These are phyloP conservation scores for Plutomurus gul DNA, from an alignment of 1,140 invertebrate genomes.

Conservation along the genomic window DNA sequence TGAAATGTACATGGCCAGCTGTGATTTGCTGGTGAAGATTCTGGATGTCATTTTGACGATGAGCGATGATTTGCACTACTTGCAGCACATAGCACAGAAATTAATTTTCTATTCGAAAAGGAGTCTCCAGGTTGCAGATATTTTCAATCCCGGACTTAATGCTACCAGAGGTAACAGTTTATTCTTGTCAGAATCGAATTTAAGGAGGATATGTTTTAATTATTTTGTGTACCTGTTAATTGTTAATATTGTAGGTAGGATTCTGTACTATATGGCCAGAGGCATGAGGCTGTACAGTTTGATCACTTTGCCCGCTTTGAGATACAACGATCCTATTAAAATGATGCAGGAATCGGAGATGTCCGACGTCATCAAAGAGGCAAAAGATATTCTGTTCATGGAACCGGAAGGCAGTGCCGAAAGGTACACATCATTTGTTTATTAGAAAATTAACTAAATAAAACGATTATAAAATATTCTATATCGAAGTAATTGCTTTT, in stretches of 20 bases:
- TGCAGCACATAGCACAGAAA: neutral
- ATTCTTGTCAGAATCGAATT: neutral
- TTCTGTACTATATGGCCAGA: conserved; percentile 34
- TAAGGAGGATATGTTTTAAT: no score
- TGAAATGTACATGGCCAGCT: neutral
- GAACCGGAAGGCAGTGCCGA: neutral
- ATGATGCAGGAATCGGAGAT: neutral
- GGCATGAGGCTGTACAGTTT: neutral
- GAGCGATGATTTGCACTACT: neutral
- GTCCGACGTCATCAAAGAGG: neutral
- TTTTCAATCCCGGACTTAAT: neutral
- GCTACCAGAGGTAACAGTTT: neutral
- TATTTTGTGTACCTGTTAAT: neutral
- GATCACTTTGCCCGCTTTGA: neutral
- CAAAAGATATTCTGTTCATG: neutral
- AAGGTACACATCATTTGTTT: neutral
- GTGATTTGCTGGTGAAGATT: neutral
- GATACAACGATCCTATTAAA: neutral
- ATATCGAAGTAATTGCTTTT: neutral
- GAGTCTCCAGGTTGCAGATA: neutral
- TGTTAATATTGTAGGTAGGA: neutral
- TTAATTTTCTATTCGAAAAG: conserved; percentile 14
- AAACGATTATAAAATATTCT: neutral
- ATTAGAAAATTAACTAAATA: neutral
- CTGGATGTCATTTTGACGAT: neutral